Base-by-base conservation (phyloP, 2,888 invertebrate genomes). In the Scaptomyza cyrtandrae region DNA sequence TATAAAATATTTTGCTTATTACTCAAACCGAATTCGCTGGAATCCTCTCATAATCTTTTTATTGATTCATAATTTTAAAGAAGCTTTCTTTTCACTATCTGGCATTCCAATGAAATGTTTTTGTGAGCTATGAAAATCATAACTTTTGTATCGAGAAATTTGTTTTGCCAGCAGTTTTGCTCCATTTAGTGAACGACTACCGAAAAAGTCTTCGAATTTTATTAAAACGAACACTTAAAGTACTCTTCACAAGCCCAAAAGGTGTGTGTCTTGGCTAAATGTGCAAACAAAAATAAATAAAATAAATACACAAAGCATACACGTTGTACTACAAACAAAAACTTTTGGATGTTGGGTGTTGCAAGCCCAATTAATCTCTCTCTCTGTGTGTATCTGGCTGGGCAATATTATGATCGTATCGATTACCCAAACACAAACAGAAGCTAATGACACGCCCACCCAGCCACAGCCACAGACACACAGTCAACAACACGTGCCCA, bases 401-500 rank as follows among this genome's bases (percentile, higher is more conserved):
- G 56, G 57, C 65, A 84, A 70, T 78, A 77, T 86, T 86, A 77
- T 88, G 87, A 86, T 75, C 71, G 78, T 86, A 82, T 88, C 85
- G 81, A 86, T 84, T 86, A 70, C 81, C 72, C 74, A 80, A 70
- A 75, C 50, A 77, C 65, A 70, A 78, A 64, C 70, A 81, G 65
- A 61, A 59, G 72, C 62, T 46, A 56, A 56, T 19, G 69, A 70
- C 71, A 77, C 81, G 78, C 64, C 74, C 71, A 78, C 64, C 64
- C 69, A 35, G 41, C 56, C 41, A 7, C 37, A 39, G 68, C 79
- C 64, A 62, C 69, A 35, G 41, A 53, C 41, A 7, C 37, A 39
- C 14, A 14, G 11, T 10, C 44, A 44, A 35, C 37, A 52, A 41
- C 81, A 87, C 85, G 87, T 85, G 86, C 39, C 37, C 61, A 37